Evolutionary conservation across 2,113 vertebrate genomes (phyloP).

Genomic region (Indicator indicator): DNA sequence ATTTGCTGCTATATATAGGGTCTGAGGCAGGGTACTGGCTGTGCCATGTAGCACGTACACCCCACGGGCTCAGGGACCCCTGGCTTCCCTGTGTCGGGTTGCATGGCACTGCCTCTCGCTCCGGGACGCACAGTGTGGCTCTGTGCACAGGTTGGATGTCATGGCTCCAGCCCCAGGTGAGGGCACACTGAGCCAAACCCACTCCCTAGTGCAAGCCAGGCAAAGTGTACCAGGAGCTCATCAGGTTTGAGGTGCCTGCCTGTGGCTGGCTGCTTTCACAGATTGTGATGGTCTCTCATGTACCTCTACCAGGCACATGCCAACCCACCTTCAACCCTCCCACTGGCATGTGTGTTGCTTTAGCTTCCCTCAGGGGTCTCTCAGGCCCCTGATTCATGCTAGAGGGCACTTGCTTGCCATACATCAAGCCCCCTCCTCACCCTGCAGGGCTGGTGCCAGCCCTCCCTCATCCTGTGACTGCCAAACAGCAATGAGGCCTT

Average conservation of each 20-base stretch:
- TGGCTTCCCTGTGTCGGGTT: background rate
- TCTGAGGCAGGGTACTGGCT: background rate
- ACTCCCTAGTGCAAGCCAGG: background rate
- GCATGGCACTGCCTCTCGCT: background rate
- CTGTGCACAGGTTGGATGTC: constrained; percentile 26
- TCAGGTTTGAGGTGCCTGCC: constrained; percentile 14
- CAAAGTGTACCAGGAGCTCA: background rate
- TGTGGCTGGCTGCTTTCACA: constrained; percentile 52
- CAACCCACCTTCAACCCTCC: background rate
- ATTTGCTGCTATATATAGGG: constrained; percentile 61
- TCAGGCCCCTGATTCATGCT: background rate
- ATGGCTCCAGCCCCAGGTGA: background rate
- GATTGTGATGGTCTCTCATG: background rate
- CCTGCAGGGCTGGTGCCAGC: background rate
- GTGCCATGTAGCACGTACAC: constrained; percentile 22
- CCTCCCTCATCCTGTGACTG: background rate
- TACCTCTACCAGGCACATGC: background rate
- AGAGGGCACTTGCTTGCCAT: background rate
- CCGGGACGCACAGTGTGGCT: background rate
- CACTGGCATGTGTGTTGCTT: background rate
- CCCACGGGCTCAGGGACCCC: background rate
- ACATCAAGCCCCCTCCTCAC: background rate
- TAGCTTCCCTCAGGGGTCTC: background rate
- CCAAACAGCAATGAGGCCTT: background rate
- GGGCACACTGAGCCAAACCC: constrained; percentile 23